Percentiles rank a stretch among this genome's conserved stretches.
Conservation (phyloP, 2,113 vertebrate species). For the Megalops atlanticus region DNA sequence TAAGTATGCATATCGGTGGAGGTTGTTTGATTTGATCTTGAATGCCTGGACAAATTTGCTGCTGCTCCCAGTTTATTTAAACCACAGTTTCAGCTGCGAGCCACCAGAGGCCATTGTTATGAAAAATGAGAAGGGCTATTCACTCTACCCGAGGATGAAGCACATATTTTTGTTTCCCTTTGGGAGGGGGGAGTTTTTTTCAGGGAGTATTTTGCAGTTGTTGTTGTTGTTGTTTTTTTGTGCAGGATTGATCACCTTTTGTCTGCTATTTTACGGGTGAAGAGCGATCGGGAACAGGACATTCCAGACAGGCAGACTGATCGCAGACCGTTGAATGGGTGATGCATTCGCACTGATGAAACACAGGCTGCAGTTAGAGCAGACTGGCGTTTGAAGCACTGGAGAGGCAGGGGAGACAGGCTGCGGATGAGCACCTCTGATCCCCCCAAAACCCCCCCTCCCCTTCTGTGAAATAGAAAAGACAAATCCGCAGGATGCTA, state of each 20-base stretch:
- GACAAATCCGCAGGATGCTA: constrained; percentile 44
- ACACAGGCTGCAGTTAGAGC: neutral
- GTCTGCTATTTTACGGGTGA: no score
- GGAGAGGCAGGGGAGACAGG: neutral
- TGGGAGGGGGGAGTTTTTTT: no score
- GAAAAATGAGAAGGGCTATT: no score
- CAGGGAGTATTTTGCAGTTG: no score
- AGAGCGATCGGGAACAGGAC: no score
- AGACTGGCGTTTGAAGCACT: neutral
- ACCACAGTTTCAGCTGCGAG: no score
- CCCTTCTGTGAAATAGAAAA: constrained; percentile 32
- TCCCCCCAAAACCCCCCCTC: constrained; percentile 47
- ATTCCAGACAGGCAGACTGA: neutral
- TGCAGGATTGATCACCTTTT: no score
- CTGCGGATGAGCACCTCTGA: neutral
- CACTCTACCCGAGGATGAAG: no score
- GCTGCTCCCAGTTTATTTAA: neutral
- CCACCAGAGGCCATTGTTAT: no score
- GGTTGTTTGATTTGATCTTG: neutral
- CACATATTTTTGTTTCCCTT: no score
- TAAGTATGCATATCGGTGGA: neutral
- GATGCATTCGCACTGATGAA: neutral
- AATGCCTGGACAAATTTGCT: neutral
- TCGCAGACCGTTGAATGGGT: neutral
- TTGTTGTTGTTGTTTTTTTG: no score